Evolutionary conservation across 2,888 invertebrate species (phyloP).

Genomic region (Pachycephus smyrnensis): DNA sequence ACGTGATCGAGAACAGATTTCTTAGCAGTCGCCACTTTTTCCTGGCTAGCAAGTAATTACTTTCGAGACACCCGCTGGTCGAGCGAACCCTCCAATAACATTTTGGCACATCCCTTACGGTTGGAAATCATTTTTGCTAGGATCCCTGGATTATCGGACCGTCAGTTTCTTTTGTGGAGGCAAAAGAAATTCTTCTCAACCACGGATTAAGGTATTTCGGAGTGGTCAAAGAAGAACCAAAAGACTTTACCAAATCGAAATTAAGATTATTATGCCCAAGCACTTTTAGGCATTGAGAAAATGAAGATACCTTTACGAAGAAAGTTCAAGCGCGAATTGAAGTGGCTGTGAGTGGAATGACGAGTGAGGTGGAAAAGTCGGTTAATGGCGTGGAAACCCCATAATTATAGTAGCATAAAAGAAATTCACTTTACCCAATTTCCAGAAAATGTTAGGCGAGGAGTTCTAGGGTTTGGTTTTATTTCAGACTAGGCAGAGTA

Average conservation of each 20-base stretch:
- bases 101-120: neutral
- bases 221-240: neutral
- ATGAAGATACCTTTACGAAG: neutral
- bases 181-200: neutral
- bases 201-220: neutral
- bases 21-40: conserved; percentile 31
- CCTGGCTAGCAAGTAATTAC: neutral
- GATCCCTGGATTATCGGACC: neutral
- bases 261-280: neutral
- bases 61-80: neutral
- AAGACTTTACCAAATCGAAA: neutral
- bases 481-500: neutral
- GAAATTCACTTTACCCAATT: neutral
- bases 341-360: neutral
- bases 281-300: neutral
- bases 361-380: neutral
- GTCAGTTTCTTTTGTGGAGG: neutral
- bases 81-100: neutral
- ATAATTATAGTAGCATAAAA: neutral
- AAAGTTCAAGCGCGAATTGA: neutral
- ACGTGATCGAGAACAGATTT: conserved; percentile 47
- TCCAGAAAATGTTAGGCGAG: neutral
- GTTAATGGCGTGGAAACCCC: neutral
- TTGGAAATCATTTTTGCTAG: neutral
- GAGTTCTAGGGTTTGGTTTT: neutral